Conservation (phyloP, 1,140 invertebrate genomes). For the Polypedilum pembai region DNA sequence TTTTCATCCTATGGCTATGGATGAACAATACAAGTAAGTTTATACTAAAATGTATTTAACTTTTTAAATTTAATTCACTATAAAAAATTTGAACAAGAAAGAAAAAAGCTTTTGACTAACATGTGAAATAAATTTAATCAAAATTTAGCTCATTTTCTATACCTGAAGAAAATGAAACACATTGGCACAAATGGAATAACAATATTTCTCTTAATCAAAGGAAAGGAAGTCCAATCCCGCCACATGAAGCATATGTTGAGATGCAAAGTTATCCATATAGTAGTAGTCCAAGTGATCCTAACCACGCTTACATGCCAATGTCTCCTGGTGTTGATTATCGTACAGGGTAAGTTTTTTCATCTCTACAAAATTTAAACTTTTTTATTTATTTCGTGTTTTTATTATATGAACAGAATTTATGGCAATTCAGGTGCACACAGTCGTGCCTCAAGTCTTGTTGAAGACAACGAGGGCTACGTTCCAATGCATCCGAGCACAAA, state of each 20-base stretch:
- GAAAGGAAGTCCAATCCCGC: slow-evolving; percentile 15
- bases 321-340: slow-evolving; percentile 34
- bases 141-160: slow-evolving; percentile 39
- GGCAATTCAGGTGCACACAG: slow-evolving; percentile 36
- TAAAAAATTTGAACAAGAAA: slow-evolving; percentile 30
- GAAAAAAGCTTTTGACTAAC: slow-evolving; percentile 31
- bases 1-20: slow-evolving; percentile 48
- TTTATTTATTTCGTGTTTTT: background rate
- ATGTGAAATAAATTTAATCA: background rate
- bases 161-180: slow-evolving; percentile 49
- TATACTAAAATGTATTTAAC: background rate
- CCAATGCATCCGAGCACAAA: slow-evolving; percentile 51
- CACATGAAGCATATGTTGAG: slow-evolving; percentile 16
- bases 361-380: slow-evolving; percentile 22
- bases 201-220: slow-evolving; percentile 24
- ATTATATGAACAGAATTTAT: slow-evolving; percentile 30
- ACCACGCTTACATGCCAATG: slow-evolving; percentile 34
- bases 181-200: slow-evolving; percentile 28
- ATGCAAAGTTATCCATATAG: slow-evolving; percentile 29
- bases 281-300: slow-evolving; percentile 30
- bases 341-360: slow-evolving; percentile 32
- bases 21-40: slow-evolving; percentile 47
- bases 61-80: no score
- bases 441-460: slow-evolving; percentile 34
- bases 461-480: slow-evolving; percentile 51